Evolutionary conservation across 2,888 invertebrate genomes (phyloP).

Genomic region (Drosophila heteroneura): DNA sequence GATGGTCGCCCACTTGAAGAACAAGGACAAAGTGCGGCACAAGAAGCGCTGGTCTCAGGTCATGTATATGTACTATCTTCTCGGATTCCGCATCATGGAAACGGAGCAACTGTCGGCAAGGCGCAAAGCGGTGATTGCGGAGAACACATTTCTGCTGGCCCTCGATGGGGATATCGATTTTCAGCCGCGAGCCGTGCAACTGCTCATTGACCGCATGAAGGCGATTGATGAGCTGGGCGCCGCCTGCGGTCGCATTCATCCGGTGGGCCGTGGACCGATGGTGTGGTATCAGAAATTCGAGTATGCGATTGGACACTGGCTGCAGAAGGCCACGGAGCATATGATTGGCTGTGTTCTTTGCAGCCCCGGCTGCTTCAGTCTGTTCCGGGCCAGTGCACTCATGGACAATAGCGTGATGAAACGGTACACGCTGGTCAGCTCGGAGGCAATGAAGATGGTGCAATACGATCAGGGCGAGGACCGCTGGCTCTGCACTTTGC

Average conservation of each 20-base stretch:
- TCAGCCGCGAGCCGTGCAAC: slow-evolving; percentile 91
- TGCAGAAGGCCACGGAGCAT: slow-evolving; percentile 96
- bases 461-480: slow-evolving; percentile 99
- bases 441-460: slow-evolving; percentile 93
- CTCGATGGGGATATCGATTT: slow-evolving; percentile 96
- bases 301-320: slow-evolving; percentile 96
- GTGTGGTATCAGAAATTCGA: slow-evolving; percentile 96
- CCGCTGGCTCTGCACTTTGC: slow-evolving; percentile 96
- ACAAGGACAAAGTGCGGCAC: slow-evolving; percentile 94
- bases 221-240: slow-evolving; percentile 92
- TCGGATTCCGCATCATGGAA: slow-evolving; percentile 92
- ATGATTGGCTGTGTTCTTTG: slow-evolving; percentile 95
- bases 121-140: slow-evolving; percentile 89
- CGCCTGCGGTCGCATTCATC: slow-evolving; percentile 96
- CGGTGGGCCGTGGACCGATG: slow-evolving; percentile 92
- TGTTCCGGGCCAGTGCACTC: slow-evolving; percentile 94
- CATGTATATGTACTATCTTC: slow-evolving; percentile 97
- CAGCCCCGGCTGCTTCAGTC: slow-evolving; percentile 96
- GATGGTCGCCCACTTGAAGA: slow-evolving; percentile 94
- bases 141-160: slow-evolving; percentile 93
- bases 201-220: slow-evolving; percentile 94
- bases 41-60: slow-evolving; percentile 97
- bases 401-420: slow-evolving; percentile 97
- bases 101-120: slow-evolving; percentile 84
- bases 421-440: slow-evolving; percentile 92